phyloP scores from a whole-genome alignment of 2,113 vertebrate genomes.

The Loxodonta africana region DNA sequence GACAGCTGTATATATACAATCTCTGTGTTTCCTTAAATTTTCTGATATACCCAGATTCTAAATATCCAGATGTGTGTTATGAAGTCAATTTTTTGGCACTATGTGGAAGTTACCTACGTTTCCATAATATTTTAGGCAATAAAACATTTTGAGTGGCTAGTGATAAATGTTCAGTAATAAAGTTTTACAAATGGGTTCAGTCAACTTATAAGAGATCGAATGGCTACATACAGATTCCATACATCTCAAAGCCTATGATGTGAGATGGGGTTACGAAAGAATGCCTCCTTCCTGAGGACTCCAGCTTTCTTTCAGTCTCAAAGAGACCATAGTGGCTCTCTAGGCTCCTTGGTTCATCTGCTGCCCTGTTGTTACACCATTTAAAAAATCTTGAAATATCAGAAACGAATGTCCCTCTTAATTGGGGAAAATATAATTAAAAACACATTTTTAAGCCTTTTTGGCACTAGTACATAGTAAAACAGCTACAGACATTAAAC shows the following conservation, averaged over 20 bases:
- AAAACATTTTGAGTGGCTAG: not conserved
- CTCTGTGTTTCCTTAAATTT: not conserved
- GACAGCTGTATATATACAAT: rapidly evolving
- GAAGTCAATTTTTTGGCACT: not conserved
- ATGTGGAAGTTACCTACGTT: not conserved
- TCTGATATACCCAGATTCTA: not conserved
- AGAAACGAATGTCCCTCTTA: not conserved
- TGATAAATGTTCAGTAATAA: not conserved
- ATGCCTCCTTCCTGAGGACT: not conserved
- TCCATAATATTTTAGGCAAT: not conserved
- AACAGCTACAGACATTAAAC: not conserved
- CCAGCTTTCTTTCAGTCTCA: not conserved
- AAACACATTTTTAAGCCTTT: not conserved
- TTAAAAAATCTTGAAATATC: not conserved
- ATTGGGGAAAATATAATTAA: not conserved
- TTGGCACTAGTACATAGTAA: not conserved
- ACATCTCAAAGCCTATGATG: rapidly evolving
- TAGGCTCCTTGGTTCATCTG: not conserved
- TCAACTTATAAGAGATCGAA: too few species aligned
- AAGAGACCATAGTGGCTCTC: rapidly evolving
- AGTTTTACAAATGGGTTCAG: not conserved
- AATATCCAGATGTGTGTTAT: not conserved
- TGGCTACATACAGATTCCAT: rapidly evolving
- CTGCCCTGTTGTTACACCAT: not conserved
- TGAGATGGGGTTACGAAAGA: rapidly evolving